Evolutionary conservation across 2,797 vertebrate species (phyloP), one percentile per base, ranked within the genome.

Genomic region (Chaenodraco wilsoni): DNA sequence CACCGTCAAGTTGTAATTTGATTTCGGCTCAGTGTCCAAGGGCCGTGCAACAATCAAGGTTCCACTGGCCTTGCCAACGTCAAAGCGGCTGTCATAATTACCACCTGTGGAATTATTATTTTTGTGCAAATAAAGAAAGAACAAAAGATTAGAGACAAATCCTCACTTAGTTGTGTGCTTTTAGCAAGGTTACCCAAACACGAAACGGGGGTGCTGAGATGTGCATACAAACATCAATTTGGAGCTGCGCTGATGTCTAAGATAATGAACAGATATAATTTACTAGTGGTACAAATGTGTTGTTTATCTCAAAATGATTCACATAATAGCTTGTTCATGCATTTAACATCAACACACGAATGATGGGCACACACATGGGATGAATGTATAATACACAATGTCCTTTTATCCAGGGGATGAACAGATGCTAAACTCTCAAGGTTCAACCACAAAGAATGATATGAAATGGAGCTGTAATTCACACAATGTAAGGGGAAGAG

Each of bases 1-100:
- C 65, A 99, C 96, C 43, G 98, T 99, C 94, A 99, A 93, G 95
- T 98, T 99, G 90, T 99, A 99, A 96, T 94, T 95, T 90, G 97
- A 98, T 92, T 96, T 98, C 89, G 97, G 96, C 88, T 99, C 98
- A 21, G 96, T 94, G 91, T 99, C 96, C 83, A 99, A 96, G 79
- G 95, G 96, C 90, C 94, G 95, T 11, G 98, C 98, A 5, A 99
- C 94, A 86, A 99, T 96, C 91, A 99, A 86, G 71, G 97, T 99
- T 82, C 98, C 98, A 8, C 96, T 97, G 91, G 97, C 96, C 90
- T 97, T 99, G 91, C 97, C 97, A 91, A 99, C 97, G 90, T 99
- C 97, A 87, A 99, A 99, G 76, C 96, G 96, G 93, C 97, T 99
- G 94, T 98, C 97, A 74, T 95, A 96, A 95, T 99, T 99, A 88